Percentiles rank a stretch among this genome's conserved stretches.
Conservation (phyloP, 1,140 invertebrate species). For the Drosophila sucinea region DNA sequence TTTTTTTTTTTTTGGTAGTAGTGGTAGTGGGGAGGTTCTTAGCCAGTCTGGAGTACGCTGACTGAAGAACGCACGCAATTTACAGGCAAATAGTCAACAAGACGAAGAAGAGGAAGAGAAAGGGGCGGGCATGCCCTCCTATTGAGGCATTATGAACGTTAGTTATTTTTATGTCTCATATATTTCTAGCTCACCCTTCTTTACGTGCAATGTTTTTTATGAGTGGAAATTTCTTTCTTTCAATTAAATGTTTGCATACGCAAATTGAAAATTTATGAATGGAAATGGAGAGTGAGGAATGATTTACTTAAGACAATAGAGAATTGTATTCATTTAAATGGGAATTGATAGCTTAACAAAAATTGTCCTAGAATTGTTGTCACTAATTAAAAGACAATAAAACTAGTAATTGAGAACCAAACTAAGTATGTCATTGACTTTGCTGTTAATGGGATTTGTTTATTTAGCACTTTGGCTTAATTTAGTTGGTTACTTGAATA, state of each 20-base stretch:
- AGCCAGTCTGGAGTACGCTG: slow-evolving; percentile 51
- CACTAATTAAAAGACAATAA: too few relatives aligned
- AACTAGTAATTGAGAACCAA: too few relatives aligned
- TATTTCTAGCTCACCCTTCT: neutral
- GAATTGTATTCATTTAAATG: too few relatives aligned
- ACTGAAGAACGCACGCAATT: slow-evolving; percentile 72
- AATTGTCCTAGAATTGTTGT: too few relatives aligned
- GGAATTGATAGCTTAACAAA: too few relatives aligned
- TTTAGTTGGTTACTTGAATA: too few relatives aligned
- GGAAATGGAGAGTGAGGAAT: slow-evolving; percentile 4
- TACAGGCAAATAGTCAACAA: slow-evolving; percentile 33
- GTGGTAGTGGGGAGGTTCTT: neutral
- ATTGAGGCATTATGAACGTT: slow-evolving; percentile 29
- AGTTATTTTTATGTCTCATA: slow-evolving; percentile 25
- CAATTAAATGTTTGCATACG: slow-evolving; percentile 32
- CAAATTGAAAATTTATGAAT: slow-evolving; percentile 57
- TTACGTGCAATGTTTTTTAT: slow-evolving; percentile 44
- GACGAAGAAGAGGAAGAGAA: neutral
- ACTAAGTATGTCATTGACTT: too few relatives aligned
- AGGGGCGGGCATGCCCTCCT: slow-evolving; percentile 3
- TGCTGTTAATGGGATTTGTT: too few relatives aligned
- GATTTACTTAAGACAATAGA: too few relatives aligned
- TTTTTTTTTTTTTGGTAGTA: neutral
- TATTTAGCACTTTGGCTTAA: too few relatives aligned
- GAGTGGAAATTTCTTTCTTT: slow-evolving; percentile 6